These are phyloP conservation scores for Stenichneumon culpator DNA, from an alignment of 2,888 invertebrate species.

Conservation along the genomic window DNA sequence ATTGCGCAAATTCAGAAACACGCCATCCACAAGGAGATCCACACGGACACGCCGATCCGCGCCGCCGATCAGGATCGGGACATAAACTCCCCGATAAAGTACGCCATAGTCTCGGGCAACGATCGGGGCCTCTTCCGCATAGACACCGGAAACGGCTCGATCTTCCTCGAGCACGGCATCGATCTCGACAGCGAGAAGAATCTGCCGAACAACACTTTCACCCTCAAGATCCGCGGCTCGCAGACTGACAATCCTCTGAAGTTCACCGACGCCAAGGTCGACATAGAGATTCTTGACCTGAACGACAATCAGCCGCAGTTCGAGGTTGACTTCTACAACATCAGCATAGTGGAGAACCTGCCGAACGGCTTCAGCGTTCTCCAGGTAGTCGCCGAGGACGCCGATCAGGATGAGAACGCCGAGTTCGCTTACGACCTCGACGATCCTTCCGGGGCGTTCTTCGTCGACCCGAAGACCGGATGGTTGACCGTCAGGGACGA, in stretches of 20 bases:
- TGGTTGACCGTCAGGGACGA: conserved; percentile 94
- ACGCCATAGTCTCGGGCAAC: conserved; percentile 93
- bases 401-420: conserved; percentile 94
- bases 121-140: conserved; percentile 92
- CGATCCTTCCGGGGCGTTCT: conserved; percentile 92
- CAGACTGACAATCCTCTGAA: conserved; percentile 93
- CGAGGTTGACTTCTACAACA: conserved; percentile 95
- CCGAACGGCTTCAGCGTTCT: conserved; percentile 92
- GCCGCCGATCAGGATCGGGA: conserved; percentile 93
- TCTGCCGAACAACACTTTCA: conserved; percentile 92
- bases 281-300: conserved; percentile 91
- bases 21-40: conserved; percentile 90
- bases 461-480: conserved; percentile 92
- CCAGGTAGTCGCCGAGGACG: conserved; percentile 91
- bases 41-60: conserved; percentile 90
- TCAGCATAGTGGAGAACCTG: conserved; percentile 96
- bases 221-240: conserved; percentile 92
- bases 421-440: conserved; percentile 93
- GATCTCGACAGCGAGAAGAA: conserved; percentile 91
- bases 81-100: conserved; percentile 90
- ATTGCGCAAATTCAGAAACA: conserved; percentile 87
- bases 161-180: conserved; percentile 92
- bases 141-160: conserved; percentile 90
- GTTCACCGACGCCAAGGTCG: conserved; percentile 90
- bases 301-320: conserved; percentile 96